These are phyloP conservation scores for Hylaea fasciaria DNA, from an alignment of 2,888 invertebrate species.

Conservation along the genomic window DNA sequence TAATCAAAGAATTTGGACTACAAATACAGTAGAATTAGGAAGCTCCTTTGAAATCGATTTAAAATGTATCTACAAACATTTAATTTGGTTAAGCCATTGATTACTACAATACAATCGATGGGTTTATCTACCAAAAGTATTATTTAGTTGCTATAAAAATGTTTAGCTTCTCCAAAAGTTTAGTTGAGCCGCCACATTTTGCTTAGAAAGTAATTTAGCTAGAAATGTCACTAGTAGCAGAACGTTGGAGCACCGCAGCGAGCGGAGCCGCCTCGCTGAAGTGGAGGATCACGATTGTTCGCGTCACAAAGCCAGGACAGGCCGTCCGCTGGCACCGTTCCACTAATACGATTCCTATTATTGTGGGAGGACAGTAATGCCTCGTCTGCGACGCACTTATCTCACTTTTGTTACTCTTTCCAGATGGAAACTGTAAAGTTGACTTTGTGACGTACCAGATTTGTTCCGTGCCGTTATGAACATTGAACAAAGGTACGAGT, in stretches of 20 bases:
- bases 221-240: background rate
- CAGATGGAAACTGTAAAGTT: constrained; percentile 1
- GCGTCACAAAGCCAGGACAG: constrained; percentile 41
- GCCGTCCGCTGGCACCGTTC: constrained; percentile 40
- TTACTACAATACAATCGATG: too few relatives aligned
- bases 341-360: constrained; percentile 47
- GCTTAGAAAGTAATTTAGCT: too few relatives aligned
- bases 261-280: constrained; percentile 19
- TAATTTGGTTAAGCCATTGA: too few relatives aligned
- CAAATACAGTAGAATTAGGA: too few relatives aligned
- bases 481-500: too few relatives aligned
- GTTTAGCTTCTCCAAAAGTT: too few relatives aligned
- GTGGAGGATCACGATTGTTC: constrained; percentile 42
- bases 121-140: too few relatives aligned
- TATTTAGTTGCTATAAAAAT: too few relatives aligned
- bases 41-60: too few relatives aligned
- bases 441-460: constrained; percentile 2
- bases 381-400: constrained; percentile 21
- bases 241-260: background rate
- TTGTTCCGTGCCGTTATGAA: background rate
- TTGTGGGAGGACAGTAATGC: constrained; percentile 29
- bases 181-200: too few relatives aligned
- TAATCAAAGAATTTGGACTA: too few relatives aligned
- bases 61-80: too few relatives aligned
- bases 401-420: constrained; percentile 27